Evolutionary conservation across 1,140 invertebrate species (phyloP).

Genomic region (Akabosia matsudoensis): DNA sequence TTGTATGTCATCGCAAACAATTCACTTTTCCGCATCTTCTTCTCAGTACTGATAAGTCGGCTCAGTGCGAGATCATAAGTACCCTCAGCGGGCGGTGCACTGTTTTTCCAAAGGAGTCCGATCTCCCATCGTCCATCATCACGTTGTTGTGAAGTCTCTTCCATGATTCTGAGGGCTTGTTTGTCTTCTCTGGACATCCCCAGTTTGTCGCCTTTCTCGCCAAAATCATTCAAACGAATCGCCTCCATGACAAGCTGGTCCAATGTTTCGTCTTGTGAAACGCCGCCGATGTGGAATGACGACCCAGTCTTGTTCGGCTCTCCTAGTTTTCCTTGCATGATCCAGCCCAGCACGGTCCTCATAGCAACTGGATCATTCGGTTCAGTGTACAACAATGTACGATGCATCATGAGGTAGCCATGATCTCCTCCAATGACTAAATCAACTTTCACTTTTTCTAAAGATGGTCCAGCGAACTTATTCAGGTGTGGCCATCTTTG

Average conservation of each 20-base stretch:
- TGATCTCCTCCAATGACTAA: neutral
- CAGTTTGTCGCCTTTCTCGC: neutral
- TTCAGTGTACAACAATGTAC: neutral
- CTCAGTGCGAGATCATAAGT: neutral
- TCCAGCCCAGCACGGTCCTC: neutral
- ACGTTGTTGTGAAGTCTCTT: slow-evolving; percentile 20
- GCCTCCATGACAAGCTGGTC: slow-evolving; percentile 16
- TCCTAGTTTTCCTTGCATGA: neutral
- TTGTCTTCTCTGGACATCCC: slow-evolving; percentile 4
- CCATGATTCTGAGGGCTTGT: slow-evolving; percentile 17
- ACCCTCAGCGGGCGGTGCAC: slow-evolving; percentile 11
- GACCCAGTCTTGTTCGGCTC: neutral
- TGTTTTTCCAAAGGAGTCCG: slow-evolving; percentile 31
- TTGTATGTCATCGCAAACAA: neutral
- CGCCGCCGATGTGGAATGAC: neutral
- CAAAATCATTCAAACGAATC: slow-evolving; percentile 27
- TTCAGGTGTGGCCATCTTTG: neutral
- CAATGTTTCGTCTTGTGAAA: neutral
- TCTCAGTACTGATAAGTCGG: neutral
- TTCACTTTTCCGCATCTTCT: slow-evolving; percentile 18
- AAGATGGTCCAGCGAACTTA: neutral
- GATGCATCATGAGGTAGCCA: neutral
- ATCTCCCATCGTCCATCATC: slow-evolving; percentile 32
- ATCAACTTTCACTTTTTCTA: neutral
- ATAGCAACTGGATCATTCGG: neutral